Base-by-base conservation (phyloP, 2,888 invertebrate genomes). In the Sarcophaga rosellei region DNA sequence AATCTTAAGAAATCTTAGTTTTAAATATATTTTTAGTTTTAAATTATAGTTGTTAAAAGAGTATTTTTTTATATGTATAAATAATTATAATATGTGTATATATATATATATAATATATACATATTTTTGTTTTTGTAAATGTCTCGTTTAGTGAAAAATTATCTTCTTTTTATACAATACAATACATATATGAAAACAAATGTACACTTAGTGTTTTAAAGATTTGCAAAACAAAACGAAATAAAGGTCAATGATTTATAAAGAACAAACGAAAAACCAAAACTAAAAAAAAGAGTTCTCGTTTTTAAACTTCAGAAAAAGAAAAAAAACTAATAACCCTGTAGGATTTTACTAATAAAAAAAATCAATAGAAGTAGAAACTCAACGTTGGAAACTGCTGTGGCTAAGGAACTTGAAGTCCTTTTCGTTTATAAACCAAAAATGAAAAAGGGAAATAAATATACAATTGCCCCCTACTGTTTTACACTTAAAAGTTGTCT, bases 241-340 rank as follows among this genome's bases (percentile, higher is more conserved):
- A 92, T 92, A 92, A 92, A 92, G 91, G 90, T 91, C 91, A 91
- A 92, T 91, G 90, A 91, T 92, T 91, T 74, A 35, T 35, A 74
- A 75, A 81, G 74, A 78, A 70, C 81, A 84, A 77, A 81, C 78
- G 61, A 77, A 82, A 77, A 76, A 73, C 65, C 61, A 61, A 61
- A 70, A 79, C 74, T 77, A 80, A 61, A 74, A 76, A 75, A 35
- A 61, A 47, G 53, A 53, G 53, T 53, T 53, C 17, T 53, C 53
- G 53, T 17, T 53, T 3, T 45, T 79, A 75, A 78, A 15, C 63
- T 12, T 15, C 17, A 21, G 5, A n/a, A 11, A 23, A 11, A 69
- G 57, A 53, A 61, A 44, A 5, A 47, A 47, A 53, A 5, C 15
- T 15, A 53, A 12, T 17, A 15, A 53, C 15, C 8, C 35, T 15